Evolutionary conservation across 2,888 invertebrate genomes (phyloP), one percentile per base, ranked within the genome.

Genomic region (Limnephilus rhombicus): DNA sequence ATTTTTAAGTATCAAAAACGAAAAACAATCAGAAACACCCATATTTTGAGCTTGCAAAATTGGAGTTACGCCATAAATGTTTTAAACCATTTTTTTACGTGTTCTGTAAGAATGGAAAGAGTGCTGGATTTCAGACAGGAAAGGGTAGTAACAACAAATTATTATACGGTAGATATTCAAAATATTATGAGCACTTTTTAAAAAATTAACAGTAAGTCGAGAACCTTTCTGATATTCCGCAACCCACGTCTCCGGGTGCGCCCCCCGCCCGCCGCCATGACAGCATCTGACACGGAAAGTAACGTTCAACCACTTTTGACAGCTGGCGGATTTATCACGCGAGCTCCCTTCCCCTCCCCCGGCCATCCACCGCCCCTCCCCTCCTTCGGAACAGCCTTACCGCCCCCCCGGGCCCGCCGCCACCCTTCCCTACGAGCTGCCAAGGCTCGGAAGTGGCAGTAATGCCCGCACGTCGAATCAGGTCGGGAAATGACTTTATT

Each of bases 271-370:
- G 92, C 92, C 93, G 86, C 92, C 92, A 93, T 93, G 93, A 93
- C 93, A 92, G 92, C 93, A 92, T 91, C 93, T 93, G 93, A 93
- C 93, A 93, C 93, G 93, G 93, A 93, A 93, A 93, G 93, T 93
- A 93, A 93, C 93, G 92, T 92, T 93, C 93, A 93, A 93, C 93
- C 93, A 93, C 93, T 93, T 93, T 93, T 93, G 93, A 93, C 93
- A 93, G 93, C 92, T 90, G 92, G 93, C 92, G 93, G 93, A 93
- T 93, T 93, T 93, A 93, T 93, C 93, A 93, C 92, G 92, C 93
- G 89, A 90, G 89, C 92, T 87, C 86, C 91, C 92, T 81, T 82
- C 15, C 87, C 92, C 85, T 31, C n/a, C 81, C 45, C 18, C 80
- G 24, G 68, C n/a, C 68, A n/a, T n/a, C 68, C 86, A 24, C 53